Conservation (phyloP, 2,888 invertebrate species). For the Oxycera nigricornis region DNA sequence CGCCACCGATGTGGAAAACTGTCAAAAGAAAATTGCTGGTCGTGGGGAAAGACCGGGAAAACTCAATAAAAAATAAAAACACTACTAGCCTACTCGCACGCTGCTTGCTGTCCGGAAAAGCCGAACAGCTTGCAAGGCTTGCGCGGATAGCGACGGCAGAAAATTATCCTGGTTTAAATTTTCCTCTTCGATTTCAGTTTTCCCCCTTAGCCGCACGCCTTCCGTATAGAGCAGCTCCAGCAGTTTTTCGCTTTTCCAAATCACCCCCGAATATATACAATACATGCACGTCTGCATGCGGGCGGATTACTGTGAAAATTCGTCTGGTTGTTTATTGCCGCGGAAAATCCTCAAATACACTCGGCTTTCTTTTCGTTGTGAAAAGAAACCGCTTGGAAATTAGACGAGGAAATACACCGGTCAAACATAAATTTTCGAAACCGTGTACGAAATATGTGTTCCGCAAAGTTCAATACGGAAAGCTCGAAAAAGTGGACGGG, state of each 20-base stretch:
- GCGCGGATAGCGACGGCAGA: conserved; percentile 10
- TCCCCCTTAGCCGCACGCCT: conserved; percentile 2
- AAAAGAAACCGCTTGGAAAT: background rate
- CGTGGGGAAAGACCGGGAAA: conserved; percentile 10
- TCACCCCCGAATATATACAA: background rate
- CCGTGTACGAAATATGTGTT: background rate
- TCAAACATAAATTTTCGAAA: background rate
- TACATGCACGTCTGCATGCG: background rate
- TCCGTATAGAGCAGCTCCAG: background rate
- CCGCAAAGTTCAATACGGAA: background rate
- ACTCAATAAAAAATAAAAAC: conserved; percentile 17
- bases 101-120: background rate
- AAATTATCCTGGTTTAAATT: background rate
- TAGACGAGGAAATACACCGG: background rate
- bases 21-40: background rate
- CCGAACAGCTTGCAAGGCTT: conserved; percentile 16
- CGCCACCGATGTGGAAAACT: conserved; percentile 10
- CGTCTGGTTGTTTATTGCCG: background rate
- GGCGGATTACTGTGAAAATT: conserved; percentile 6
- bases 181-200: conserved; percentile 3
- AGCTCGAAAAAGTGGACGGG: background rate
- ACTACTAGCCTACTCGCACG: conserved; percentile 18
- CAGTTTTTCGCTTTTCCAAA: conserved; percentile 9
- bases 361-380: background rate
- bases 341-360: background rate